Base-by-base conservation (phyloP, 2,113 vertebrate species). In the Centropus bengalensis region DNA sequence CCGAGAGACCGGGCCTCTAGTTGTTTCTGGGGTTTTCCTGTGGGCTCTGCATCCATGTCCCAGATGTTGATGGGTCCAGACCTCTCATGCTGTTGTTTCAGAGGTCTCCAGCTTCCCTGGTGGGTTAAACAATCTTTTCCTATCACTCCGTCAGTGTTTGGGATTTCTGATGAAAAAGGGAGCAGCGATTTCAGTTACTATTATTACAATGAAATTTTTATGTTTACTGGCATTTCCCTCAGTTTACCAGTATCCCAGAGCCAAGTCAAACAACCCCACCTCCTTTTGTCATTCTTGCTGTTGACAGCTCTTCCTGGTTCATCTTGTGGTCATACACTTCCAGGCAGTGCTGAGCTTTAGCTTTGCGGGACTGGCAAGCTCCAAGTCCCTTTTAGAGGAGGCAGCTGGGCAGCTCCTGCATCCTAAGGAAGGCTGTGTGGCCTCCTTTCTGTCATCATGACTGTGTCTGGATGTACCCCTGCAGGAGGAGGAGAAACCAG, bases 181-280 rank as follows among this genome's bases (percentile, higher is more conserved):
- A 91, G 40, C n/a, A 44, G 23, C 26, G 28, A 51, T 6, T 8
- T 64, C 49, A 45, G 30, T 81, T 88, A 52, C 63, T 80, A 69
- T 60, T 76, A 30, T 26, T 59, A 63, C 71, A 88, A 18, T 49
- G 63, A 83, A 23, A 22, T 81, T 90, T 95, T 81, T 54, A 88
- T 5, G 1, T 83, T 86, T 83, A 36, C 73, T 73, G 80, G 58
- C n/a, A 66, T 90, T 92, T 88, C 51, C 82, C 83, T 82, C 5
- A 1, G 21, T 87, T 93, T 92, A 66, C 36, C 32, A 24, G 58
- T 16, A n/a, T 62, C 38, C 52, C 66, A 67, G 77, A 81, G 91
- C 88, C 94, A 96, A 96, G 52, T 78, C 81, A 89, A 96, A 95
- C 83, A 94, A 40, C 33, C 73, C 56, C 42, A 67, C 73, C 91